Base-by-base conservation (phyloP, 2,888 invertebrate genomes). In the Lymantria dispar region DNA sequence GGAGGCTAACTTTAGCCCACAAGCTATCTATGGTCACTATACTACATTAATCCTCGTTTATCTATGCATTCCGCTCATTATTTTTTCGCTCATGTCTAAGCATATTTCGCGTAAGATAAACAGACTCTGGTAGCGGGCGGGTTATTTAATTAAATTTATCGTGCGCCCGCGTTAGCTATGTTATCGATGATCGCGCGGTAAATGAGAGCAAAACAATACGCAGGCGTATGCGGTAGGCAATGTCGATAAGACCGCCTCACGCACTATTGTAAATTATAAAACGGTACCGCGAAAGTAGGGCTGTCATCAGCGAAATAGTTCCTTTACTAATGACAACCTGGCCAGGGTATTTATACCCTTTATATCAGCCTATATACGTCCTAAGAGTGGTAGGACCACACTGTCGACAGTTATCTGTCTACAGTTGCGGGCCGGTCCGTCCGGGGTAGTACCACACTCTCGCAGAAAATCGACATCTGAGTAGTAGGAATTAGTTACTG, bases 71-170 rank as follows among this genome's bases (percentile, higher is more conserved):
- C 60, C 56, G 60, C 57, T 73, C 58, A 58, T 67, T 54, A 66
- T 64, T 64, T 66, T 67, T 64, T 45, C n/a, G n/a, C n/a, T 43
- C 44, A 50, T 58, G 54, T 52, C 59, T 54, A 14, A 8, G 62
- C 70, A 72, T 76, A 76, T 77, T 76, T 78, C 60, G 72, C 72
- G 49, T 62, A 51, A 74, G 78, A 83, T 82, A 83, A n/a, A 77
- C 74, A 72, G 76, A 78, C 80, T 81, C 82, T 64, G 56, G 64
- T 62, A 62, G 59, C 52, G 57, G 70, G 71, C 80, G 76, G 74
- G 79, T 78, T 72, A 77, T 77, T 80, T 85, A 83, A 85, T 84
- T 85, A 83, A 82, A 84, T 82, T 84, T 84, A 84, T 80, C 78
- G 74, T 58, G 56, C 37, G 62, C 61, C 62, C 71, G 72, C 72